A percentile compares a stretch with the other conserved stretches of the same genome.
These are phyloP conservation scores for Psettodes erumei DNA, from an alignment of 2,113 vertebrate genomes.

Conservation along the genomic window DNA sequence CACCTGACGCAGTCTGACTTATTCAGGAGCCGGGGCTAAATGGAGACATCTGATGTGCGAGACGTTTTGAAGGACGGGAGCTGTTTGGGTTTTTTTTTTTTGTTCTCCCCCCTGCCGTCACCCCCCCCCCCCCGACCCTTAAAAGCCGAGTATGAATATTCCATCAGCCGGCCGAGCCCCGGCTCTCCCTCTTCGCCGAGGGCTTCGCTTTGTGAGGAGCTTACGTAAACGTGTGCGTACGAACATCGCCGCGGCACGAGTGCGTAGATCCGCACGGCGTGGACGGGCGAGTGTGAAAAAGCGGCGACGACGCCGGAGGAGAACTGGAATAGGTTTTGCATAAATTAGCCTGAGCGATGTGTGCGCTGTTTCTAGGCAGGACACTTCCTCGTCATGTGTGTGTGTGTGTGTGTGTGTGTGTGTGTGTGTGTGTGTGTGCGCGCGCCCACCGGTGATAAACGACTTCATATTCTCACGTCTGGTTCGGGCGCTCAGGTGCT, in stretches of 20 bases:
- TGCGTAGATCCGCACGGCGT: conserved; percentile 41
- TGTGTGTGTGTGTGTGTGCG: conserved; percentile 25
- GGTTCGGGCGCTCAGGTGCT: conserved; percentile 24
- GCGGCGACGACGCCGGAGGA: conserved; percentile 15
- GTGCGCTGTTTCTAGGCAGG: conserved; percentile 63
- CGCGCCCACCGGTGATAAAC: conserved; percentile 57
- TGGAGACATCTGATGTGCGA: conserved; percentile 3
- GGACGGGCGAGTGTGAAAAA: conserved; percentile 13
- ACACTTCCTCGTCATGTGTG: conserved; percentile 12
- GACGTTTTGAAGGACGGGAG: conserved; percentile 3
- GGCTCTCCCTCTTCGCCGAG: conserved; percentile 51
- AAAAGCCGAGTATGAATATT: conserved; percentile 77
- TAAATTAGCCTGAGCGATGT: conserved; percentile 64
- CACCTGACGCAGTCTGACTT: conserved; percentile 16
- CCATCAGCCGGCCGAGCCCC: conserved; percentile 49
- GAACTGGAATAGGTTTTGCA: conserved; percentile 62
- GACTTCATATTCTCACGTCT: conserved; percentile 42
- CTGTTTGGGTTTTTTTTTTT: conserved; percentile 6
- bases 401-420: conserved; percentile 5
- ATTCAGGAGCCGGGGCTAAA: conserved; percentile 29
- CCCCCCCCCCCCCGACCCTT: conserved; percentile 46
- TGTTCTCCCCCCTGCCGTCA: conserved; percentile 27
- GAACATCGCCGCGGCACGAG: conserved; percentile 29
- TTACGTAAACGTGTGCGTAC: conserved; percentile 69
- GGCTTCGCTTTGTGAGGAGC: conserved; percentile 59